phyloP scores from a whole-genome alignment of 2,888 invertebrate species.

The Rhagium mordax region DNA sequence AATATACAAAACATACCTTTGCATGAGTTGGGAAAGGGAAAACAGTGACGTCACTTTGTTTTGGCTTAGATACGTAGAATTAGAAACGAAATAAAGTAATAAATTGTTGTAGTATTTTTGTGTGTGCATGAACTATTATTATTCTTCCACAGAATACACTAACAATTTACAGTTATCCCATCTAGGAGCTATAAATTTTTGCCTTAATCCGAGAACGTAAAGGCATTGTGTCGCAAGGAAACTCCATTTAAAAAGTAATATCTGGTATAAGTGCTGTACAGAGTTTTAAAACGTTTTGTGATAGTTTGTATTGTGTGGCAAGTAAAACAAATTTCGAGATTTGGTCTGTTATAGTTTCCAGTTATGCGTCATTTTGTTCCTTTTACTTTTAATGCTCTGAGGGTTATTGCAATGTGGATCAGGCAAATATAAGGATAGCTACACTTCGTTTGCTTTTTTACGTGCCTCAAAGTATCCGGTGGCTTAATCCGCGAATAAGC shows the following conservation, averaged over 20 bases:
- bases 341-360: neutral
- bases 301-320: neutral
- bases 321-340: slow-evolving; percentile 1
- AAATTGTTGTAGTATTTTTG: too few relatives aligned
- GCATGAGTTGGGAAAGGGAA: too few relatives aligned
- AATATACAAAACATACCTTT: too few relatives aligned
- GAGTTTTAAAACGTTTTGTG: slow-evolving; percentile 9
- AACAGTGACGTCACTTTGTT: too few relatives aligned
- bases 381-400: too few relatives aligned
- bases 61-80: too few relatives aligned
- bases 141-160: too few relatives aligned
- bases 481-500: neutral
- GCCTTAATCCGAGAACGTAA: slow-evolving; percentile 5
- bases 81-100: too few relatives aligned
- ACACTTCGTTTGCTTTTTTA: too few relatives aligned
- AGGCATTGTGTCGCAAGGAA: neutral
- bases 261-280: neutral
- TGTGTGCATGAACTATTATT: too few relatives aligned
- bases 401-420: too few relatives aligned
- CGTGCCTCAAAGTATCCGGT: neutral
- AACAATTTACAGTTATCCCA: neutral
- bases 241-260: slow-evolving; percentile 20
- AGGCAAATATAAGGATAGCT: too few relatives aligned
- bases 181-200: neutral
- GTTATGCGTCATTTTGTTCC: neutral